Evolutionary conservation across 2,113 vertebrate species (phyloP), one percentile per base, ranked within the genome.

Genomic region (Ammodramus savannarum): DNA sequence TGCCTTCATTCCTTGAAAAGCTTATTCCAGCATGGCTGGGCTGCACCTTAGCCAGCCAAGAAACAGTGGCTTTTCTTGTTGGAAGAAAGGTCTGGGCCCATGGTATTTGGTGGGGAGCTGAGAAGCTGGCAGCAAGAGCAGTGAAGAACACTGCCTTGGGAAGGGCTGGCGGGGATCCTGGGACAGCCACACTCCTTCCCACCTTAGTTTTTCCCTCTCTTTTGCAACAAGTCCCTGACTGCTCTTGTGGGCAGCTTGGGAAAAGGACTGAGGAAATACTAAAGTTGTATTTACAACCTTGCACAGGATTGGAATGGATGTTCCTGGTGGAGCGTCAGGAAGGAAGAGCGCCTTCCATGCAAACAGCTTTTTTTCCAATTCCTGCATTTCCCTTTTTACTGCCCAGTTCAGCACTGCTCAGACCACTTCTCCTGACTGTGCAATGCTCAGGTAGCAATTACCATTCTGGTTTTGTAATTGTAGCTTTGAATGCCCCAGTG

Each of bases 81-180:
- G 59, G 66, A 75, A 83, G 57, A 38, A 82, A 73, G 27, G 19
- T 58, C 26, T 67, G 48, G 23, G 66, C 26, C 32, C 52, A 54
- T 63, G 23, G 31, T 54, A 34, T 69, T 66, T 61, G 31, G 6
- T 49, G 27, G 32, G 16, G 51, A 74, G 38, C 39, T 69, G 39
- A 74, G 34, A 89, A 79, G 3, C 13, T 55, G 46, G 39, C 41
- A 74, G 51, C 1, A 7, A 41, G n/a, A 80, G 20, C 32, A 81
- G 13, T 34, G 29, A 82, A 54, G 21, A 74, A 22, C 31, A 32
- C 1, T 58, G 5, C 38, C 14, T 25, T 65, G 10, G 41, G 34
- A 68, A 71, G 1, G 0, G 0, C 32, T 69, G 44, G 12, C 18
- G 8, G 6, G 29, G 46, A 14, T 20, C 7, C 3, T 57, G 29